Evolutionary conservation across 2,113 vertebrate genomes (phyloP), one percentile per base, ranked within the genome.

Genomic region (Centropristis striata): DNA sequence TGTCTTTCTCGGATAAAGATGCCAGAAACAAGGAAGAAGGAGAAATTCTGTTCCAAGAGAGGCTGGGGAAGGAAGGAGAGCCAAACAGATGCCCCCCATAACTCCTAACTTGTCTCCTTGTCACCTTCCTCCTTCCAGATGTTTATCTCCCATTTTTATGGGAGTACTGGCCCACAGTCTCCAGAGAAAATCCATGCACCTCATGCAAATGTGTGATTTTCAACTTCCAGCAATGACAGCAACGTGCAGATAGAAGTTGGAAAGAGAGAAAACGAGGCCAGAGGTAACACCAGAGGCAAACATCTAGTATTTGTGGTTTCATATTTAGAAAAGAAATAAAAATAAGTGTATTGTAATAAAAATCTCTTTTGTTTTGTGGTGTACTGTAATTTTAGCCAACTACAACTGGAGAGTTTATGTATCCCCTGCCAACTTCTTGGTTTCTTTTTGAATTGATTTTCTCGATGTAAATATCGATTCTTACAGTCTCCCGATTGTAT

Each of bases 1-100:
- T 93, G 91, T 91, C 90, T 90, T 87, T 82, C 83, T 87, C 28
- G 78, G 86, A 91, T 91, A 89, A 91, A 93, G 90, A 90, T 86
- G 88, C 91, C 91, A 92, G 80, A 92, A 92, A 92, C 76, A 87
- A 88, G 88, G 88, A 89, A 91, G 86, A 85, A 90, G 85, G 81
- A 89, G 79, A 88, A 77, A 81, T 80, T 83, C 36, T 71, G 77
- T 75, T 92, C 85, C 88, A 89, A 83, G 51, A 86, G 78, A 88
- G 75, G 71, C 73, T 68, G 47, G 75, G 65, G 53, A 75, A 60
- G 73, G 68, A 85, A 85, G 47, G 44, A 71, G 55, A 90, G 84
- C 76, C 87, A 91, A 90, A 81, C 85, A 89, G 84, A 90, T 85
- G 86, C 74, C 78, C 66, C 66, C 82, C 73, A 53, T 80, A 85